Conservation (phyloP, 2,113 vertebrate species). For the Poecile atricapillus region DNA sequence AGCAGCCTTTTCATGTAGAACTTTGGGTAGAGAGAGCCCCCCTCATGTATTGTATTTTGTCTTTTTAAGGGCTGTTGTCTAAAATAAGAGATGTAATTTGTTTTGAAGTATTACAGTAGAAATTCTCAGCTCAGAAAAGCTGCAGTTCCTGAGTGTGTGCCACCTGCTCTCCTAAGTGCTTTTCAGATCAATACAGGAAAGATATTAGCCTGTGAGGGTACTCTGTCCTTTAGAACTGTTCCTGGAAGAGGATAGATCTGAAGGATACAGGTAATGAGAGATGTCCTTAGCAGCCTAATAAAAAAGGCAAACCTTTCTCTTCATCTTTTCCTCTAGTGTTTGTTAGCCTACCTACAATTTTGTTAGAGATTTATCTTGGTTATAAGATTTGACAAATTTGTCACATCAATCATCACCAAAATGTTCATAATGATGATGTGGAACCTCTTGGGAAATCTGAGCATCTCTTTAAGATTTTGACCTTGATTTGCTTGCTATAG, state of each 20-base stretch:
- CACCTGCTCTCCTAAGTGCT: constrained; percentile 8
- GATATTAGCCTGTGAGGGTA: neutral
- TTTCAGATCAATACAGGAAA: constrained; percentile 30
- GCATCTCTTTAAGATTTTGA: neutral
- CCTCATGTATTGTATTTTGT: neutral
- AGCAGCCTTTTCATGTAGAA: neutral
- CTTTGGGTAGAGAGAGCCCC: neutral
- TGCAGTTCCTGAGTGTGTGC: neutral
- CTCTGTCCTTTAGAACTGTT: neutral
- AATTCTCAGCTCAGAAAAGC: neutral
- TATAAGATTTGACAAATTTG: neutral
- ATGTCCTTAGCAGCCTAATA: neutral
- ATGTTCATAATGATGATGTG: neutral
- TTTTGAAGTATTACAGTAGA: neutral
- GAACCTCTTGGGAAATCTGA: neutral
- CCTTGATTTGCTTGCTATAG: neutral
- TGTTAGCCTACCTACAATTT: neutral
- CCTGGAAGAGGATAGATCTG: neutral
- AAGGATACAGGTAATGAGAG: neutral
- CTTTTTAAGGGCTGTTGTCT: neutral
- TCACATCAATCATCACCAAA: neutral
- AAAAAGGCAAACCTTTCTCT: neutral
- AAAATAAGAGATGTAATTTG: neutral
- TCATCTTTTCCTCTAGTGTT: neutral
- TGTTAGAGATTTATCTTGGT: neutral